Evolutionary conservation across 2,888 invertebrate species (phyloP).

Genomic region (Dione vanillae): DNA sequence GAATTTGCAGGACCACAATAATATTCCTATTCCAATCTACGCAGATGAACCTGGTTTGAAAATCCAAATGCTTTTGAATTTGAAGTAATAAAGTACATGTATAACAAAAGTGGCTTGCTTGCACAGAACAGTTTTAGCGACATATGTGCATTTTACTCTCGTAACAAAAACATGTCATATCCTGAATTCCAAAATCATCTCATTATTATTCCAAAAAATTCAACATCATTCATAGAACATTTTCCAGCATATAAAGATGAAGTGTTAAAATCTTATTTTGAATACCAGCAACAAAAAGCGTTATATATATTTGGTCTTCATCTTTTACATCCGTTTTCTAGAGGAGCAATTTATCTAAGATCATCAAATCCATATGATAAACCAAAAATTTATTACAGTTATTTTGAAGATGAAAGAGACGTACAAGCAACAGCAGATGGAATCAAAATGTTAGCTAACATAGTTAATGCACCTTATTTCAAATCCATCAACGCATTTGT

Average conservation of each 20-base stretch:
- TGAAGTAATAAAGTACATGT: conserved; percentile 74
- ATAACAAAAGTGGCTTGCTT: conserved; percentile 77
- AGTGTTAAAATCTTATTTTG: conserved; percentile 33
- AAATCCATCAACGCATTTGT: conserved; percentile 57
- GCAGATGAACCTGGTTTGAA: conserved; percentile 57
- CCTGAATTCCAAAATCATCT: conserved; percentile 64
- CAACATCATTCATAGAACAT: background rate
- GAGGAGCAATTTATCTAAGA: conserved; percentile 82
- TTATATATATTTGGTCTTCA: conserved; percentile 64
- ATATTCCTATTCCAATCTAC: conserved; percentile 65
- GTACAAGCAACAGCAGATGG: conserved; percentile 61
- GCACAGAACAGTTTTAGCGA: conserved; percentile 82
- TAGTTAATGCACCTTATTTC: conserved; percentile 58
- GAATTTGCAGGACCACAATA: conserved; percentile 82
- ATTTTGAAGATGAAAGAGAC: conserved; percentile 84
- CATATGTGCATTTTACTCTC: conserved; percentile 62
- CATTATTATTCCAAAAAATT: conserved; percentile 42
- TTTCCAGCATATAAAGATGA: conserved; percentile 14
- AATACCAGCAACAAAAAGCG: conserved; percentile 56
- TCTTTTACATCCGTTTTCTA: conserved; percentile 78
- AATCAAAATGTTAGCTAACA: conserved; percentile 52
- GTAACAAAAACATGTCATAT: conserved; percentile 55
- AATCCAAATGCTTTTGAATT: conserved; percentile 54
- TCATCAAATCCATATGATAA: conserved; percentile 83
- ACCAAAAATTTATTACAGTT: conserved; percentile 86